Conservation (phyloP, 2,113 vertebrate species). For the Oreochromis spilurus region DNA sequence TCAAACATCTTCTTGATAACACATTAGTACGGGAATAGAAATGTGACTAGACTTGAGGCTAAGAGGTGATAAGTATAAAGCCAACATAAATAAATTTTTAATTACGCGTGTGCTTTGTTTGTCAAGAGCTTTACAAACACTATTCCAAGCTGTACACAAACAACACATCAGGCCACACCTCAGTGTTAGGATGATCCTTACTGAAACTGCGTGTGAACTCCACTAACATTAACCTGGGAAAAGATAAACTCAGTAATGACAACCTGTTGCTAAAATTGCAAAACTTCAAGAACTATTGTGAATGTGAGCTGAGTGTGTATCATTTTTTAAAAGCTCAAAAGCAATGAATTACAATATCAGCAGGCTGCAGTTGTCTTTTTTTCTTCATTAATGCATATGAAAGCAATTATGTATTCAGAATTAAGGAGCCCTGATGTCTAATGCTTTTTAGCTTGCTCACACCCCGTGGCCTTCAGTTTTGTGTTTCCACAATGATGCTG, state of each 20-base stretch:
- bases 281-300: not conserved
- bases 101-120: not conserved
- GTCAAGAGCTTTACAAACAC: not conserved
- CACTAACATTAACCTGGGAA: not conserved
- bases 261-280: not conserved
- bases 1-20: not conserved
- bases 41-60: not conserved
- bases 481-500: slow-evolving; percentile 20
- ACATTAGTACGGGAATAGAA: not conserved
- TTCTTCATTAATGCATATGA: slow-evolving; percentile 14
- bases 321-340: not conserved
- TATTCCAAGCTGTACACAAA: not conserved
- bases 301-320: not conserved
- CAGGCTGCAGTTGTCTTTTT: not conserved
- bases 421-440: slow-evolving; percentile 10
- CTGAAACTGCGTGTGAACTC: not conserved
- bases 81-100: not conserved
- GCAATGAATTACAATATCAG: slow-evolving; percentile 6
- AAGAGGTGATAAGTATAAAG: not conserved
- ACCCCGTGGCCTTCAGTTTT: slow-evolving; percentile 1
- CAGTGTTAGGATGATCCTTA: not conserved
- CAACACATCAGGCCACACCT: not conserved
- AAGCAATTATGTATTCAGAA: slow-evolving; percentile 27
- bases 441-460: slow-evolving; percentile 3
- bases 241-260: not conserved